Evolutionary conservation across 2,888 invertebrate genomes (phyloP).

Genomic region (Lumbricus terrestris): DNA sequence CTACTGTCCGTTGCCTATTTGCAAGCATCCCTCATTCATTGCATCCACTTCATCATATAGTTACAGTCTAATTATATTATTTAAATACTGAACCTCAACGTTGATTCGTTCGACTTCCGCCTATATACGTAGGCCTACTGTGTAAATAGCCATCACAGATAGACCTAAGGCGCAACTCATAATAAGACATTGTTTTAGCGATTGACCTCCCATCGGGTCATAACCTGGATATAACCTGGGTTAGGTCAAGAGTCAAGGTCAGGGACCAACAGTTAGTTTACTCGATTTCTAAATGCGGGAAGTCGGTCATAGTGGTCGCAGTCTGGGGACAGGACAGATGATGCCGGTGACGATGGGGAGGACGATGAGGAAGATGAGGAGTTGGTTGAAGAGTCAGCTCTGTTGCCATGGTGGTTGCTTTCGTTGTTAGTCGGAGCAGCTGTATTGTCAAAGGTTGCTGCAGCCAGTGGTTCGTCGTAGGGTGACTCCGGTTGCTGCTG

Average conservation of each 20-base stretch:
- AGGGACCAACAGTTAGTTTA: background rate
- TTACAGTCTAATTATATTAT: too few relatives aligned
- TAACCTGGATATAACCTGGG: background rate
- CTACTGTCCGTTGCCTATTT: background rate
- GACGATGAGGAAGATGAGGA: background rate
- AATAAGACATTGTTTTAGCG: background rate
- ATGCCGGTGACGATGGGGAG: background rate
- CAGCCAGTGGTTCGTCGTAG: background rate
- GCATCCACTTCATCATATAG: background rate
- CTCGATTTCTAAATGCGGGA: background rate
- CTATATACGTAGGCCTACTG: too few relatives aligned
- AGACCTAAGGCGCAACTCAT: background rate
- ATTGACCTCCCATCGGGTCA: background rate
- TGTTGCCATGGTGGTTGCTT: background rate
- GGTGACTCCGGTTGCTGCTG: background rate
- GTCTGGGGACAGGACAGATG: background rate
- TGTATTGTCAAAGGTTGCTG: background rate
- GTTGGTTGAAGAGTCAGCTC: background rate
- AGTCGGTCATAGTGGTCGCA: background rate
- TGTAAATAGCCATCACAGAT: background rate
- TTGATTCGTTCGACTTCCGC: background rate
- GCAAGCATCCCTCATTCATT: background rate
- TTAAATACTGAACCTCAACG: background rate
- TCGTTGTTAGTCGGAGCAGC: background rate
- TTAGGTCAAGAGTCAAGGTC: too few relatives aligned